Base-by-base conservation (phyloP, 1,140 invertebrate genomes). In the Vollenhovia emeryi region DNA sequence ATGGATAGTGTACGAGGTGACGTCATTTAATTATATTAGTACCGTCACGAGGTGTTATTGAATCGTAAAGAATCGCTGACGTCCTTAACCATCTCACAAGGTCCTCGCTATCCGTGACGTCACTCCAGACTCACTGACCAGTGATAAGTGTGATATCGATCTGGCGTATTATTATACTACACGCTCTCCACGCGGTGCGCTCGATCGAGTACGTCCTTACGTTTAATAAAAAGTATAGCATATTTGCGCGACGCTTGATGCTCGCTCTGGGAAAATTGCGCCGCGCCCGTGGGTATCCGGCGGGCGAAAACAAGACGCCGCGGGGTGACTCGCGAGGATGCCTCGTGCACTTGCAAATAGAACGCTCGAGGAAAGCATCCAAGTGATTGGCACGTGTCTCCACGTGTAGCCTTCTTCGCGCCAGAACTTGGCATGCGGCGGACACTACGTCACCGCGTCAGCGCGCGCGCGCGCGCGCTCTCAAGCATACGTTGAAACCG, bases 111-210 rank as follows among this genome's bases (percentile, higher is more conserved):
- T 27, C 45, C n/a, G 30, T 68, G 76, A 79, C 76, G 76, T 79
- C 60, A 52, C 9, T 45, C 18, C 18, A 6, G 6, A 48, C 57
- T 64, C 7, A 33, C 45, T 68, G 76, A 68, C 45, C 45, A 64
- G 57, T 18, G 30, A 68, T 24, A 52, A 79, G 59, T 27, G 15
- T 13, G 15, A 64, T 79, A 79, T 79, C 21, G 76, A 79, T 68
- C 21, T 13, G 9, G 1, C 15, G 76, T 79, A 79, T 79, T 79
- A 68, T 68, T 79, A 68, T 13, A 30, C 5, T n/a, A n/a, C n/a
- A n/a, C 43, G 11, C n/a, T 7, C 21, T 24, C 40, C 40, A 5
- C 21, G 13, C 11, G 62, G 3, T 24, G 8, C 18, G 27, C 21
- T 66, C 36, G 36, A 15, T 43, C 62, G 62, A 7, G 62, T 27